phyloP scores from a whole-genome alignment of 2,888 invertebrate genomes.

The Marronus borbonicus region DNA sequence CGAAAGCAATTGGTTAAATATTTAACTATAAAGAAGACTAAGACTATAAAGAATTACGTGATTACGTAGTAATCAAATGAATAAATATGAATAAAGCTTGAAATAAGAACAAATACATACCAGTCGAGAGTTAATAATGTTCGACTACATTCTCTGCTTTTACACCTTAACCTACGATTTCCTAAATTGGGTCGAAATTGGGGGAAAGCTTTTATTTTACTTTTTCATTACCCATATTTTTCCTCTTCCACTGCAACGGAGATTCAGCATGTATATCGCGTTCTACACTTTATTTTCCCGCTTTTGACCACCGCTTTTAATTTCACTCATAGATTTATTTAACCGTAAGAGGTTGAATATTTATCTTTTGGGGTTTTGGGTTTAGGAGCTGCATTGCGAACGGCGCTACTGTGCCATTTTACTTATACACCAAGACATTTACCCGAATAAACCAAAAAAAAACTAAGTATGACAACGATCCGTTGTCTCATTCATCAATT shows the following conservation, averaged over 20 bases:
- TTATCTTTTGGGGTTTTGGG: conserved; percentile 60
- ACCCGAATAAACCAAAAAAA: too few relatives aligned
- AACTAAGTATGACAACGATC: too few relatives aligned
- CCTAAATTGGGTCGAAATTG: background rate
- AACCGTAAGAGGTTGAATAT: conserved; percentile 62
- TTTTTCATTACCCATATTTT: conserved; percentile 26
- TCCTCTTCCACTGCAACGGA: conserved; percentile 2
- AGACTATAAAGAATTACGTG: too few relatives aligned
- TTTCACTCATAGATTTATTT: conserved; percentile 65
- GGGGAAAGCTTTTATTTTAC: background rate
- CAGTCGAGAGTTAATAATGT: background rate
- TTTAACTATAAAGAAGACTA: too few relatives aligned
- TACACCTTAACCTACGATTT: conserved; percentile 2
- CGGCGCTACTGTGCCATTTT: background rate
- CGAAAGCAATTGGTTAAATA: too few relatives aligned
- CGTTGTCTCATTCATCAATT: too few relatives aligned
- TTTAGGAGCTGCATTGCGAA: conserved; percentile 48
- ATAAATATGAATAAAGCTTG: too few relatives aligned
- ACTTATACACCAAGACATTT: background rate
- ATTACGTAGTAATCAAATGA: too few relatives aligned
- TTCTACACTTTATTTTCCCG: conserved; percentile 60
- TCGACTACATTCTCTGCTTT: too few relatives aligned
- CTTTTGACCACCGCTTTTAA: conserved; percentile 64
- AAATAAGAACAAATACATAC: too few relatives aligned
- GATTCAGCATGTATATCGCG: conserved; percentile 17